Percentiles rank a stretch among this genome's conserved stretches.
phyloP scores from a whole-genome alignment of 64 coral and sea anemone species.

The Stichodactyla helianthus region DNA sequence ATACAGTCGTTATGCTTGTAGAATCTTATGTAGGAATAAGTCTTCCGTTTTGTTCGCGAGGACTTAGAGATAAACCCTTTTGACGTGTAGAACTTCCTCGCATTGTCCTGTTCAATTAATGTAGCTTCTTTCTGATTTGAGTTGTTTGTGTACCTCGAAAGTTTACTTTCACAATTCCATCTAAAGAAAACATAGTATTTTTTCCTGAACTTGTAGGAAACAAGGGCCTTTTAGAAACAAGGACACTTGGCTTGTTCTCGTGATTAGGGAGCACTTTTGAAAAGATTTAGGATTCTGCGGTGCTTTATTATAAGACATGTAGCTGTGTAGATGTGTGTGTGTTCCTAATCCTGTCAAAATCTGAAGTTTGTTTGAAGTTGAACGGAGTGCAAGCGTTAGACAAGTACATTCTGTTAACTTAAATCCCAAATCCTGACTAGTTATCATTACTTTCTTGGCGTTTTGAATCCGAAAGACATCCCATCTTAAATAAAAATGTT shows the following conservation, averaged over 20 bases:
- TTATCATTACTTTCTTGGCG: neutral
- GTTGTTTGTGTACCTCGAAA: neutral
- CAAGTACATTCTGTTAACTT: slow-evolving; percentile 12
- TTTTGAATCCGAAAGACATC: neutral
- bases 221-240: too few species aligned
- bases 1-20: neutral
- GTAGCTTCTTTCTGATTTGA: neutral
- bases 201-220: neutral
- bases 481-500: neutral
- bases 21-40: neutral
- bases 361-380: slow-evolving; percentile 9
- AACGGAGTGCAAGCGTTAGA: neutral
- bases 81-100: neutral
- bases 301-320: neutral
- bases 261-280: neutral
- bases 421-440: slow-evolving; percentile 3
- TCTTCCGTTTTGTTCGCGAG: neutral
- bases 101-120: neutral
- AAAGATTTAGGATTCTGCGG: neutral
- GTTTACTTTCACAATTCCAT: neutral
- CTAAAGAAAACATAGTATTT: neutral
- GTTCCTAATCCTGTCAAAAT: slow-evolving; percentile 13
- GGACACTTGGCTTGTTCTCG: too few species aligned
- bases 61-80: slow-evolving; percentile 17
- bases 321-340: neutral